Evolutionary conservation across 2,888 invertebrate species (phyloP).

Genomic region (Stenoptilia bipunctidactyla): DNA sequence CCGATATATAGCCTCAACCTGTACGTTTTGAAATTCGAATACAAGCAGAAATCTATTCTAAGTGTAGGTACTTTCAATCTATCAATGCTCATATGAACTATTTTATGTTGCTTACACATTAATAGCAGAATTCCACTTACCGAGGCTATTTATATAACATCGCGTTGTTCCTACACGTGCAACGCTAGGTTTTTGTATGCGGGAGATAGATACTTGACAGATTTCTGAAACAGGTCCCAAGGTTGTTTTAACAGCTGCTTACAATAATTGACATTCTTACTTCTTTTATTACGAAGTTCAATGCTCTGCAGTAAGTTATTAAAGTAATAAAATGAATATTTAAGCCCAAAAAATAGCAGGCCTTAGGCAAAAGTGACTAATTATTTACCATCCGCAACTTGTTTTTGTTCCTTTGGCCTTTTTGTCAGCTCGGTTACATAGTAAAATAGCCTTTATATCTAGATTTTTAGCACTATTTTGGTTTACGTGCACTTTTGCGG

Average conservation of each 20-base stretch:
- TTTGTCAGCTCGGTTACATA: constrained; percentile 20
- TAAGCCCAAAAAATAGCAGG: constrained; percentile 51
- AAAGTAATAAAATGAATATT: constrained; percentile 42
- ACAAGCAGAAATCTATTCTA: too few relatives aligned
- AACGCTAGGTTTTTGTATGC: not conserved
- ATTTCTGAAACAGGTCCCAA: constrained; percentile 36
- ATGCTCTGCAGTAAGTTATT: constrained; percentile 44
- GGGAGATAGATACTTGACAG: not conserved
- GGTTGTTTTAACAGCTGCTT: constrained; percentile 36
- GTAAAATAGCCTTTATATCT: not conserved
- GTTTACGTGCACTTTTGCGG: constrained; percentile 19
- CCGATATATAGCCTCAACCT: too few relatives aligned
- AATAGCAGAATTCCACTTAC: constrained; percentile 9
- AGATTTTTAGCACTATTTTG: not conserved
- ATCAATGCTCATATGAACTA: not conserved
- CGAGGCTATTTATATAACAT: constrained; percentile 35
- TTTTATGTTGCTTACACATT: constrained; percentile 14
- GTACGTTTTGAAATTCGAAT: not conserved
- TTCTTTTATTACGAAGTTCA: constrained; percentile 33
- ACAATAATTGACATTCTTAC: constrained; percentile 14
- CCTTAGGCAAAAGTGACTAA: constrained; percentile 44
- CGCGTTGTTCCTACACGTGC: constrained; percentile 50
- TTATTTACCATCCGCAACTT: constrained; percentile 48
- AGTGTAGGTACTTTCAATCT: not conserved
- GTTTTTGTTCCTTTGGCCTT: constrained; percentile 47